These are phyloP conservation scores for Strigamia transsilvanica DNA, from an alignment of 2,888 invertebrate genomes.

Conservation along the genomic window DNA sequence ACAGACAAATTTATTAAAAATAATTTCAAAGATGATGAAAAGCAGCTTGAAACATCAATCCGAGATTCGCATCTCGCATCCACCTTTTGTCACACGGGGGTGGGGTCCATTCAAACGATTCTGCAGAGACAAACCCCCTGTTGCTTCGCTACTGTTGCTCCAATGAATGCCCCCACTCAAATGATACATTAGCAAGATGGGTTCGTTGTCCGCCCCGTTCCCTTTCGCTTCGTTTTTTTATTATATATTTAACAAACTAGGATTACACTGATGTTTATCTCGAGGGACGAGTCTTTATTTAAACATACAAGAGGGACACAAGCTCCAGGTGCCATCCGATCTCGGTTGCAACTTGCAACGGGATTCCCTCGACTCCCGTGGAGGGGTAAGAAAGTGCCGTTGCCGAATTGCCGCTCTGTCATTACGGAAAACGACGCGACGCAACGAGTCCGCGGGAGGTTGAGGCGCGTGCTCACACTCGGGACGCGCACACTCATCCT, in stretches of 20 bases:
- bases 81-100: slow-evolving; percentile 2
- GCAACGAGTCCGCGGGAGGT: slow-evolving; percentile 17
- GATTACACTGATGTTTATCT: slow-evolving; percentile 46
- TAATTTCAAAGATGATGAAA: not conserved
- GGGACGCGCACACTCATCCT: slow-evolving; percentile 3
- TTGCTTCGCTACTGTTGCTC: slow-evolving; percentile 22
- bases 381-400: slow-evolving; percentile 24
- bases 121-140: slow-evolving; percentile 11
- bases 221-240: not conserved
- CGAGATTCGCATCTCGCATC: not conserved
- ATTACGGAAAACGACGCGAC: slow-evolving; percentile 26
- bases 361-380: slow-evolving; percentile 11
- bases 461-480: slow-evolving; percentile 7
- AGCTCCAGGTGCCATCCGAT: slow-evolving; percentile 12
- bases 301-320: not conserved
- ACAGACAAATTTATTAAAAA: no score
- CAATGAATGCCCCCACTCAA: slow-evolving; percentile 44
- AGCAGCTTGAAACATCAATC: not conserved
- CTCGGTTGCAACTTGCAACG: not conserved
- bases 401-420: slow-evolving; percentile 32
- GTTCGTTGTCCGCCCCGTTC: not conserved
- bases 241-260: slow-evolving; percentile 23
- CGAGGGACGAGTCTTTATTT: slow-evolving; percentile 45
- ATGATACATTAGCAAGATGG: slow-evolving; percentile 46
- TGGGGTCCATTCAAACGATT: not conserved